These are phyloP conservation scores for Brotula barbata DNA, from an alignment of 2,797 vertebrate species.

Conservation along the genomic window DNA sequence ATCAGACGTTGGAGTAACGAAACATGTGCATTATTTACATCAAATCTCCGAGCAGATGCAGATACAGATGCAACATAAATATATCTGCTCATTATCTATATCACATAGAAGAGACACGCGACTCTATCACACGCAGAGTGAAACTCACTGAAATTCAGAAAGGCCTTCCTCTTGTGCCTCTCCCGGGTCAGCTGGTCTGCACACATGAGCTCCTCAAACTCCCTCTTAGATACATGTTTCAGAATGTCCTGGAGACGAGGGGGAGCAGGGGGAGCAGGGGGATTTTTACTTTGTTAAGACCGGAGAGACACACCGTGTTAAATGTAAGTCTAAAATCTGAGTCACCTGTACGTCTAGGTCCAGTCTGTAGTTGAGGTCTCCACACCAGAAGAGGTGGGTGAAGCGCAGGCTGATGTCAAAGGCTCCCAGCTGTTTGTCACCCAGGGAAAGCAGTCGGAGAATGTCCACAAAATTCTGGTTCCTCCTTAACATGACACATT, in stretches of 20 bases:
- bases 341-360: constrained; percentile 83
- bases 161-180: constrained; percentile 83
- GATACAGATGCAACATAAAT: no score
- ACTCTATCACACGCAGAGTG: not conserved
- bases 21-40: no score
- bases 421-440: constrained; percentile 78
- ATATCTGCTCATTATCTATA: no score
- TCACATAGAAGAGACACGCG: no score
- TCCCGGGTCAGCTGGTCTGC: constrained; percentile 85
- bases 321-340: not conserved
- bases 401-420: constrained; percentile 86
- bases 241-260: constrained; percentile 78
- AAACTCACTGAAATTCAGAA: constrained; percentile 84
- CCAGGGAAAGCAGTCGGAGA: constrained; percentile 81
- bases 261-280: not conserved
- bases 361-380: constrained; percentile 86
- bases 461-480: constrained; percentile 87
- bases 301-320: no score
- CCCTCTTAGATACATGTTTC: constrained; percentile 81
- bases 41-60: no score
- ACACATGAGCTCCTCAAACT: constrained; percentile 84
- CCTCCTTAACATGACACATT: constrained; percentile 69
- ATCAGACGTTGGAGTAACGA: constrained; percentile 12
- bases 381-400: constrained; percentile 86
- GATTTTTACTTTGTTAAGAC: no score